phyloP scores from a whole-genome alignment of 2,113 vertebrate genomes.

The Austrofundulus limnaeus region DNA sequence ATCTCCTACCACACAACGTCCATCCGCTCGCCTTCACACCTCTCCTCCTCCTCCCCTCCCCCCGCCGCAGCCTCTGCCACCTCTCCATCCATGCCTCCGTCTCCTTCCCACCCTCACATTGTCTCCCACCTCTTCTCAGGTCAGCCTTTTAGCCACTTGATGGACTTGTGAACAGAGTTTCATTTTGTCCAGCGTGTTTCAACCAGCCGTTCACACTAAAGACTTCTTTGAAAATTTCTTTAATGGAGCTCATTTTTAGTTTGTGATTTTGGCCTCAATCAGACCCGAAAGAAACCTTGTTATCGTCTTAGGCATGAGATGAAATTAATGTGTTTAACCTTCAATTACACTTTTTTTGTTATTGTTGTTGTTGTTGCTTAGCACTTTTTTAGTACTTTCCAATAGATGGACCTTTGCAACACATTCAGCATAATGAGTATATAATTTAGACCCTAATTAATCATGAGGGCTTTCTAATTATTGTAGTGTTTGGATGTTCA shows the following conservation, averaged over 20 bases:
- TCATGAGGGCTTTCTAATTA: conserved; percentile 2
- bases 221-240: background rate
- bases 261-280: background rate
- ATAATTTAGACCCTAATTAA: conserved; percentile 18
- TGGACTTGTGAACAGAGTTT: conserved; percentile 10
- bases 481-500: background rate
- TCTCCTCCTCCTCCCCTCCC: conserved; percentile 50
- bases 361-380: background rate
- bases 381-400: background rate
- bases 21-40: conserved; percentile 47
- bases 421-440: background rate
- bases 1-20: conserved; percentile 50
- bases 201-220: background rate
- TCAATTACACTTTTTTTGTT: background rate
- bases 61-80: conserved; percentile 54
- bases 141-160: conserved; percentile 34
- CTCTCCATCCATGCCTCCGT: conserved; percentile 29
- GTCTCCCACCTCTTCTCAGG: conserved; percentile 41
- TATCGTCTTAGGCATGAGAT: background rate
- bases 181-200: background rate
- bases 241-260: background rate
- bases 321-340: background rate
- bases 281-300: conserved; percentile 7
- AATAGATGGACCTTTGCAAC: conserved; percentile 19
- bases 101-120: conserved; percentile 39